Conservation (phyloP, 2,888 invertebrate genomes). For the Drosophila paracracens region DNA sequence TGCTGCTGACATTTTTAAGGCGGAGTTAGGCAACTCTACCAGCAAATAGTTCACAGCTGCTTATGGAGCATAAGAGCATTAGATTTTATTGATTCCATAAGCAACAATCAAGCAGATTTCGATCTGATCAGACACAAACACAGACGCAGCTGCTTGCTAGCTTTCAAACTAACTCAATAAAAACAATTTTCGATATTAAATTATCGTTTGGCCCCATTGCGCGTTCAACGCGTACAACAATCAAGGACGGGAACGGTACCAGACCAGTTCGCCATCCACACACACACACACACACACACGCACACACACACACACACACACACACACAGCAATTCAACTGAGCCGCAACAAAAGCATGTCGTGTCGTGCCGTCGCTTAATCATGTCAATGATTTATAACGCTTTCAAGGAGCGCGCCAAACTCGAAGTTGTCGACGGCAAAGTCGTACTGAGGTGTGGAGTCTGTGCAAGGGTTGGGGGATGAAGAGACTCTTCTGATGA, state of each 20-base stretch:
- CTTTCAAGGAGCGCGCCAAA: conserved; percentile 78
- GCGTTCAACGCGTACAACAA: conserved; percentile 14
- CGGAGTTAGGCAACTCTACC: neutral
- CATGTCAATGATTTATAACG: conserved; percentile 82
- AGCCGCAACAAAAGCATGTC: conserved; percentile 72
- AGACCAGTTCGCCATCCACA: conserved; percentile 3
- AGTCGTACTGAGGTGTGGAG: conserved; percentile 48
- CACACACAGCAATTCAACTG: conserved; percentile 24
- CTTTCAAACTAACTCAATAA: conserved; percentile 68
- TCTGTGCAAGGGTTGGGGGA: conserved; percentile 6
- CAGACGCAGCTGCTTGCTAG: conserved; percentile 4
- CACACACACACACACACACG: conserved; percentile 11
- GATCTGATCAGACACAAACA: neutral
- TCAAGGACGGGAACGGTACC: conserved; percentile 4
- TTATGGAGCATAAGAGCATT: neutral
- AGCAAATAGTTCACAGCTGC: neutral
- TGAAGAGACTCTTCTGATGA: conserved; percentile 51
- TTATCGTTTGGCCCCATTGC: conserved; percentile 63
- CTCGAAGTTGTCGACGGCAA: conserved; percentile 77
- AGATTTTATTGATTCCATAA: neutral
- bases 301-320: neutral
- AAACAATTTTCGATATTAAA: conserved; percentile 79
- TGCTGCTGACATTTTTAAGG: neutral
- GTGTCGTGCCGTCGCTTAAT: conserved; percentile 80
- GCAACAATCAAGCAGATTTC: neutral